Conservation (phyloP, 2,113 vertebrate genomes). For the Percina caprodes region DNA sequence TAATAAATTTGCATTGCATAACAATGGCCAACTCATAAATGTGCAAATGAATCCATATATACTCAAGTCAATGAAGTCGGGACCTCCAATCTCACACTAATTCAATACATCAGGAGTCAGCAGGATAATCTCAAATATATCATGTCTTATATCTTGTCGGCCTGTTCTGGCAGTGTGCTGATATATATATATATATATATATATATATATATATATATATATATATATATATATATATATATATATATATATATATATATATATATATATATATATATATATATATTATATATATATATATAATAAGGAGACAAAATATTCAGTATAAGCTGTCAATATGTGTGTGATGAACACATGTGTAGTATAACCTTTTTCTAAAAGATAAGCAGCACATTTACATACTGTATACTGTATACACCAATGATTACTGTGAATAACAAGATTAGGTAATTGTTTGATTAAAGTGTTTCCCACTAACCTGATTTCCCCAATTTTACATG, state of each 20-base stretch:
- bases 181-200: not conserved
- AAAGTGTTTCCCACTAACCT: constrained; percentile 43
- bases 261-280: no score
- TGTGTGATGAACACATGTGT: not conserved
- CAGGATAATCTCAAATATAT: constrained; percentile 5
- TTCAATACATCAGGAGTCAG: constrained; percentile 25
- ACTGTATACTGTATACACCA: constrained; percentile 7
- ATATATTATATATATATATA: not conserved
- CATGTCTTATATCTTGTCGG: not conserved
- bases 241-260: not conserved
- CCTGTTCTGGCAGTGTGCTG: not conserved
- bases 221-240: no score
- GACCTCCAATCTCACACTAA: not conserved
- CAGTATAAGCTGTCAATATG: not conserved
- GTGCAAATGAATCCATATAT: constrained; percentile 33
- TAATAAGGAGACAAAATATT: not conserved
- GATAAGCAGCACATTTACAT: constrained; percentile 12
- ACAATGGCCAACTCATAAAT: constrained; percentile 11
- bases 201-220: no score
- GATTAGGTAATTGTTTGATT: constrained; percentile 54
- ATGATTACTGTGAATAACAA: constrained; percentile 4
- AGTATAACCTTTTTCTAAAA: not conserved
- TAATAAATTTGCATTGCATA: not conserved
- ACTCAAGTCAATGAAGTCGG: constrained; percentile 5
- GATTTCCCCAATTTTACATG: constrained; percentile 54